Percentiles rank a stretch among this genome's conserved stretches.
Evolutionary conservation across 2,888 invertebrate species (phyloP).

Genomic region (Cryptophagus acutangulus): DNA sequence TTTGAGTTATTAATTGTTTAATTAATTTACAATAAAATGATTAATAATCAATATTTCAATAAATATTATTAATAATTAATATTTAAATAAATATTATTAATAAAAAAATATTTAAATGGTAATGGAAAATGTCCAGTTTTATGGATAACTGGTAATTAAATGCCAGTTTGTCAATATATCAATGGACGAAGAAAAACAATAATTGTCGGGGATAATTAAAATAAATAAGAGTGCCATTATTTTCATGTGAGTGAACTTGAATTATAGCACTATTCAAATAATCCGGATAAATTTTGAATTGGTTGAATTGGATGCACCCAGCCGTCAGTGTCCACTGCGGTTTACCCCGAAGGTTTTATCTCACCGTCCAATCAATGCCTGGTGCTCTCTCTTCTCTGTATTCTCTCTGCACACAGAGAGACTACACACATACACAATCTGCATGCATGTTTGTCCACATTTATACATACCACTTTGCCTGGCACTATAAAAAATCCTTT

Average conservation of each 20-base stretch:
- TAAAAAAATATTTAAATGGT: too few relatives aligned
- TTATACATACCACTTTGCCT: conserved; percentile 13
- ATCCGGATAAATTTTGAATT: conserved; percentile 34
- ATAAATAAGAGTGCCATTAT: conserved; percentile 23
- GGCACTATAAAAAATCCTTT: conserved; percentile 8
- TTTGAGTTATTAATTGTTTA: too few relatives aligned
- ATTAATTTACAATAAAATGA: too few relatives aligned
- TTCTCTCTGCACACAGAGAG: conserved; percentile 15
- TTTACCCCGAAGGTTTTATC: conserved; percentile 28
- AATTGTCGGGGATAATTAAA: too few relatives aligned
- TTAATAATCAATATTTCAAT: too few relatives aligned
- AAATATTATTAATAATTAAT: too few relatives aligned
- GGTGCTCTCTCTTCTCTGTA: conserved; percentile 9
- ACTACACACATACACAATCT: conserved; percentile 18
- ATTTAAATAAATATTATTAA: too few relatives aligned
- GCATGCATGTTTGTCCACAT: conserved; percentile 22
- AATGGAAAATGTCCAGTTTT: too few relatives aligned
- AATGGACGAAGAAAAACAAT: too few relatives aligned
- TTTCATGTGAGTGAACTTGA: conserved; percentile 27
- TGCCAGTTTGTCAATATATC: too few relatives aligned
- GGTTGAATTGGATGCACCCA: conserved; percentile 23
- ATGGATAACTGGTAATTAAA: too few relatives aligned
- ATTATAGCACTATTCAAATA: conserved; percentile 33
- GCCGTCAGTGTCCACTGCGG: conserved; percentile 24
- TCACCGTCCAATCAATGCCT: conserved; percentile 22